Evolutionary conservation across 2,113 vertebrate species (phyloP).

Genomic region (Chlorocebus sabaeus): DNA sequence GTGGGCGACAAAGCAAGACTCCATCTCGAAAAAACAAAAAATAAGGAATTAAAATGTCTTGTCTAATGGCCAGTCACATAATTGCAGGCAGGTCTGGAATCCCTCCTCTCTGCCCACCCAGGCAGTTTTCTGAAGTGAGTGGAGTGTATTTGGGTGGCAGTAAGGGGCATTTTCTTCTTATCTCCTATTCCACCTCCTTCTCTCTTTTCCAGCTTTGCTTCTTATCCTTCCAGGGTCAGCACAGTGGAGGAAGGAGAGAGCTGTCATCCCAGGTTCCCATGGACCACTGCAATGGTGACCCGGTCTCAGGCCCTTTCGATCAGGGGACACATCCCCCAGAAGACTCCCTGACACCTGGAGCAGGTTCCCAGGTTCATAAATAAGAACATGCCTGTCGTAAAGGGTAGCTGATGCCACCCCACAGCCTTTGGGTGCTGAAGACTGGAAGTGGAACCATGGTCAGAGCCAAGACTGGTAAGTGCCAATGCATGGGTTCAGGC

Average conservation of each 20-base stretch:
- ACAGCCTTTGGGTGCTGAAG: background rate
- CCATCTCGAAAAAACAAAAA: no score
- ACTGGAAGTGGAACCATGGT: background rate
- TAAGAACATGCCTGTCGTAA: background rate
- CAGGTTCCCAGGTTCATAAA: background rate
- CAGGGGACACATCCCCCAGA: no score
- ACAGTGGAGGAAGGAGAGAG: fast-evolving
- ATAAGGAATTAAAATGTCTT: background rate
- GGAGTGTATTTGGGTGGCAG: background rate
- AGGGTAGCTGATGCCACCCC: background rate
- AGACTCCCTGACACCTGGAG: background rate
- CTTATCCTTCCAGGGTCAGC: background rate
- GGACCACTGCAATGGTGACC: no score
- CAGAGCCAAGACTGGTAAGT: background rate
- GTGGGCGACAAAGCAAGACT: no score
- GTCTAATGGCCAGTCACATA: background rate
- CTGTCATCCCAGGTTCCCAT: background rate
- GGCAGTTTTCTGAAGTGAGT: background rate
- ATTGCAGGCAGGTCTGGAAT: background rate
- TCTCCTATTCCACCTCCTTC: background rate
- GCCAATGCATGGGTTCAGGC: background rate
- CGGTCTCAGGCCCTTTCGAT: background rate
- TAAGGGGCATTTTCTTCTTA: background rate
- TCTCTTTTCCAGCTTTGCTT: background rate
- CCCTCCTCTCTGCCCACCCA: background rate